Conservation (phyloP, 2,113 vertebrate species). For the Colaptes auratus region DNA sequence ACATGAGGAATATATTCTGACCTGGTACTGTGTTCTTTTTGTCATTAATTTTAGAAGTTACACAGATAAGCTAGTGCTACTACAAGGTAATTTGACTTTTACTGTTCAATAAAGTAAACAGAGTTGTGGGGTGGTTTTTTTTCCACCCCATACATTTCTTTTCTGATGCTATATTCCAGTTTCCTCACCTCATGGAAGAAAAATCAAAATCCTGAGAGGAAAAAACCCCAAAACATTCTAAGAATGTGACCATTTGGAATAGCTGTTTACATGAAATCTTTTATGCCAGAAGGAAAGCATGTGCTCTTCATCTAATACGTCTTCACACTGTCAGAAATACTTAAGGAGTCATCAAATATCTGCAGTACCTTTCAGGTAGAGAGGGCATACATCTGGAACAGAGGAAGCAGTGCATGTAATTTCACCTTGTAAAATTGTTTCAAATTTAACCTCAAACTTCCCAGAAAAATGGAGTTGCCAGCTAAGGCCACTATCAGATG, state of each 20-base stretch:
- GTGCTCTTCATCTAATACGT: constrained; percentile 30
- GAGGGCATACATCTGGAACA: constrained; percentile 61
- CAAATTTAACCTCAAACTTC: constrained; percentile 18
- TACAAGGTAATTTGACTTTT: background rate
- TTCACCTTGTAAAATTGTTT: constrained; percentile 51
- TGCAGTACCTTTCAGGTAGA: constrained; percentile 13
- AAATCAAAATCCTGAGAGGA: background rate
- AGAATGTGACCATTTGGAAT: background rate
- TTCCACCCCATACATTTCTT: background rate
- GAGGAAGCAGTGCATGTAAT: constrained; percentile 51
- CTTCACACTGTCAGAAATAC: constrained; percentile 44
- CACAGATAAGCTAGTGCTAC: background rate
- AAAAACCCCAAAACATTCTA: background rate
- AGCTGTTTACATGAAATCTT: constrained; percentile 45
- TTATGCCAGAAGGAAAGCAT: constrained; percentile 44
- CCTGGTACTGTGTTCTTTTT: background rate
- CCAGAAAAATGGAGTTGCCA: constrained; percentile 10
- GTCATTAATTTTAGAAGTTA: background rate
- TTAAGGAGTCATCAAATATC: constrained; percentile 48
- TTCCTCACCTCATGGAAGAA: background rate
- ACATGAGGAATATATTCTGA: background rate
- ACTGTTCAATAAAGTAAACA: background rate
- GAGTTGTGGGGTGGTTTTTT: background rate
- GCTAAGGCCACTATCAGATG: background rate
- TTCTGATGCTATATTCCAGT: background rate